Conservation (phyloP, 2,113 vertebrate species). For the Lota lota region DNA sequence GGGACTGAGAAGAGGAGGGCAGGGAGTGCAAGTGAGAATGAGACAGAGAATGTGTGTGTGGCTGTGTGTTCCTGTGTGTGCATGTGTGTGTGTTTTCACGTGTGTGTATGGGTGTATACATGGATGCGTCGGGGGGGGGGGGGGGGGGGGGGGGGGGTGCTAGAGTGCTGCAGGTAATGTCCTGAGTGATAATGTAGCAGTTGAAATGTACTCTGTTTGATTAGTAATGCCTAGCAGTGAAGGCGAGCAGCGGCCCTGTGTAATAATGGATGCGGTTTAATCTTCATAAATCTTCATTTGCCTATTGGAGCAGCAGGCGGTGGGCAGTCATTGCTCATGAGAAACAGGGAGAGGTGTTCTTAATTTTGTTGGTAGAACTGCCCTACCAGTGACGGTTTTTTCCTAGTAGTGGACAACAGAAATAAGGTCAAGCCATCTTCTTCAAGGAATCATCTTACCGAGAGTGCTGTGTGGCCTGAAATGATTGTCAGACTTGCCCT, state of each 20-base stretch:
- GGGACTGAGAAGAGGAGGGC: constrained; percentile 4
- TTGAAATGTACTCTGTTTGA: neutral
- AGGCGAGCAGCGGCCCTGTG: constrained; percentile 21
- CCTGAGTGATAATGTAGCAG: constrained; percentile 38
- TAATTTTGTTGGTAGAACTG: too few species aligned
- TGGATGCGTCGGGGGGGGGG: neutral
- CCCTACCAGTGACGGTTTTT: too few species aligned
- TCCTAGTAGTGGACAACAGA: constrained; percentile 4
- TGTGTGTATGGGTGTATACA: too few species aligned
- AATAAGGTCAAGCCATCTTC: neutral
- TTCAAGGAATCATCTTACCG: constrained; percentile 20
- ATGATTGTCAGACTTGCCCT: neutral
- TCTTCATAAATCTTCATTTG: too few species aligned
- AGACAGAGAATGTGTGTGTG: neutral
- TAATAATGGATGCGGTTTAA: constrained; percentile 27
- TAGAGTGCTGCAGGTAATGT: constrained; percentile 22
- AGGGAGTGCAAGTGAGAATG: neutral
- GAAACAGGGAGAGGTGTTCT: too few species aligned
- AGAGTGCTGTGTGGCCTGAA: neutral
- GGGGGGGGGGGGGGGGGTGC: neutral
- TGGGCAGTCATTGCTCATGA: too few species aligned
- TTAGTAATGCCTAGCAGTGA: constrained; percentile 1
- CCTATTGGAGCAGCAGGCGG: too few species aligned
- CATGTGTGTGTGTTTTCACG: too few species aligned
- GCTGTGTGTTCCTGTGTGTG: too few species aligned